A percentile compares a stretch with the other conserved stretches of the same genome.
Evolutionary conservation across 1,140 invertebrate species (phyloP).

Genomic region (Brachystomella parvula): DNA sequence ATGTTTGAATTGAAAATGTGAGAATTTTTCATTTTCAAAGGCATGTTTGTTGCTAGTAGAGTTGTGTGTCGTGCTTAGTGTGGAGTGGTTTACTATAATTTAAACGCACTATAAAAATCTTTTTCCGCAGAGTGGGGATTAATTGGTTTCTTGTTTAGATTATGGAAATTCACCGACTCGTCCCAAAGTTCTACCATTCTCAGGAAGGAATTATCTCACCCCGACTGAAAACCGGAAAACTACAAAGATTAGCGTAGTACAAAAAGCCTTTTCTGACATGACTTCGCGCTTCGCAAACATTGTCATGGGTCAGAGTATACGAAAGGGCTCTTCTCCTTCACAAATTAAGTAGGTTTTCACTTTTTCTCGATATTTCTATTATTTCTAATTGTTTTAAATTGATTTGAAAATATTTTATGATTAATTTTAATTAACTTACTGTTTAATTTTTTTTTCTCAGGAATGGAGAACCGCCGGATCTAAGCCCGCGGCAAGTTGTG

Average conservation of each 20-base stretch:
- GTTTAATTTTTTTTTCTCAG: too few species aligned
- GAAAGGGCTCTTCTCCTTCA: constrained; percentile 52
- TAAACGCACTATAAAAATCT: background rate
- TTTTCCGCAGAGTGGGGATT: background rate
- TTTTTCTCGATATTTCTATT: constrained; percentile 2
- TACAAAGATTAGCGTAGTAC: constrained; percentile 56
- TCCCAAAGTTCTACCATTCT: constrained; percentile 13
- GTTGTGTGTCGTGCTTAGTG: background rate
- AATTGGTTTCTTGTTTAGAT: constrained; percentile 15
- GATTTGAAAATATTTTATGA: too few species aligned
- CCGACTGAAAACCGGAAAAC: constrained; percentile 17
- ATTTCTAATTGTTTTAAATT: background rate
- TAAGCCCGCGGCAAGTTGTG: constrained; percentile 28
- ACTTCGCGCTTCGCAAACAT: constrained; percentile 79
- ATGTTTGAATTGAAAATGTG: too few species aligned
- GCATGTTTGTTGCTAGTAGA: too few species aligned
- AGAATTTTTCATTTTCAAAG: too few species aligned
- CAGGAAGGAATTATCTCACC: background rate
- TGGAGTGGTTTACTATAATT: background rate
- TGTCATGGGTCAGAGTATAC: constrained; percentile 80
- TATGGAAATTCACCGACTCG: constrained; percentile 14
- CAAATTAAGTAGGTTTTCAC: constrained; percentile 15
- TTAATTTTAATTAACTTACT: too few species aligned
- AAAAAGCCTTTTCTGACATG: constrained; percentile 79
- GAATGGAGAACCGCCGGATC: constrained; percentile 10